A percentile compares a stretch with the other conserved stretches of the same genome.
phyloP scores from a whole-genome alignment of 1,140 invertebrate genomes.

The Belonocnema kinseyi region DNA sequence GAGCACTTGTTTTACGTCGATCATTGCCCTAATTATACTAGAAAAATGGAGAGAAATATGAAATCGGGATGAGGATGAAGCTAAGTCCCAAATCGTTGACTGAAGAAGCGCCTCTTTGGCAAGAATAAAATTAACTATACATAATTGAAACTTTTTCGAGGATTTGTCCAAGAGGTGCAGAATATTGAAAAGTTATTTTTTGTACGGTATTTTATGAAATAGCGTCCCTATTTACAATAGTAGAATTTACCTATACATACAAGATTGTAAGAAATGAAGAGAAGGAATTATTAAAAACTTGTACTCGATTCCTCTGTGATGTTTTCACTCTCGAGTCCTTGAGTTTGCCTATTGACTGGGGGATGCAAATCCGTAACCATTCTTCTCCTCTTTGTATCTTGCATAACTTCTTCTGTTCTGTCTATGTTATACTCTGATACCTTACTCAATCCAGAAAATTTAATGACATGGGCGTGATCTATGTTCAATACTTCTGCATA shows the following conservation, averaged over 20 bases:
- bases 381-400: neutral
- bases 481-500: conserved; percentile 43
- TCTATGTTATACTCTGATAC: conserved; percentile 33
- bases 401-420: conserved; percentile 18
- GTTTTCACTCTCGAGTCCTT: neutral
- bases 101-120: conserved; percentile 5
- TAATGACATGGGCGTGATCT: conserved; percentile 32
- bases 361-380: neutral
- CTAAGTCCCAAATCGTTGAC: neutral
- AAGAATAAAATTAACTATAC: neutral
- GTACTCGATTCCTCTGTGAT: too few relatives aligned
- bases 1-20: conserved; percentile 68
- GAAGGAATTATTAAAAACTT: too few relatives aligned
- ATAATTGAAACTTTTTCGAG: neutral
- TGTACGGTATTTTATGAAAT: conserved; percentile 32
- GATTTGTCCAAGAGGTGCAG: neutral
- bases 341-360: neutral
- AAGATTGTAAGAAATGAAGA: neutral
- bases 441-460: conserved; percentile 35
- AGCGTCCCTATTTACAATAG: neutral
- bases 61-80: too few relatives aligned
- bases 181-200: conserved; percentile 23
- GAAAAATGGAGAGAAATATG: neutral
- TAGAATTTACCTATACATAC: conserved; percentile 20
- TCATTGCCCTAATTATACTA: conserved; percentile 67